A percentile compares a stretch with the other conserved stretches of the same genome.
Conservation (phyloP, 2,797 vertebrate species). For the Sebastes iracundus region DNA sequence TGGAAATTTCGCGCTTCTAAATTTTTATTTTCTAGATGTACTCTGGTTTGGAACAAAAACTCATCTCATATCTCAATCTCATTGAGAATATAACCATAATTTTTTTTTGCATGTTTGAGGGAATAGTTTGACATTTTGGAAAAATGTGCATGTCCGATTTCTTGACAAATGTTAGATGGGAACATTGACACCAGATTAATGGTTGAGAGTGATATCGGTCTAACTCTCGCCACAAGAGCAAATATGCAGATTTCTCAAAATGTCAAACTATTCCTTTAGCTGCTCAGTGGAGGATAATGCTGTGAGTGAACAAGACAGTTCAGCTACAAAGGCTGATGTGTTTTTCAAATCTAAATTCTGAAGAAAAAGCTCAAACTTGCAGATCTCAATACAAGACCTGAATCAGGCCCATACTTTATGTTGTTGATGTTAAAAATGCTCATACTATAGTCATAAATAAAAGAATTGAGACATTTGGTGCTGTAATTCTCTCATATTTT, state of each 20-base stretch:
- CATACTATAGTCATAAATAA: not conserved
- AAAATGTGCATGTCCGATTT: not conserved
- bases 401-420: not conserved
- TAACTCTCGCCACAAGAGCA: not conserved
- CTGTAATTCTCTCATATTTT: not conserved
- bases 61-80: not conserved
- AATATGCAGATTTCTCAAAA: not conserved
- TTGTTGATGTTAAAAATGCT: not conserved
- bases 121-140: not conserved
- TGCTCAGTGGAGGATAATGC: not conserved
- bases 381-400: not conserved
- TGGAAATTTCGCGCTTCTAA: not conserved
- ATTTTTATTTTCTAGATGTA: not conserved
- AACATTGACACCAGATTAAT: not conserved
- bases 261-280: not conserved
- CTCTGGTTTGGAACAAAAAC: not conserved
- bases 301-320: not conserved
- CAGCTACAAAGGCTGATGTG: not conserved
- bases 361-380: not conserved
- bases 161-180: not conserved
- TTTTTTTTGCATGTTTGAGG: not conserved
- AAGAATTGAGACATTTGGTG: not conserved
- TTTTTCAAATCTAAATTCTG: not conserved
- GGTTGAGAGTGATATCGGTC: not conserved
- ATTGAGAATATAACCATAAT: not conserved